A percentile compares a stretch with the other conserved stretches of the same genome.
Evolutionary conservation across 2,797 vertebrate genomes (phyloP).

Genomic region (Poeciliopsis presidionis): DNA sequence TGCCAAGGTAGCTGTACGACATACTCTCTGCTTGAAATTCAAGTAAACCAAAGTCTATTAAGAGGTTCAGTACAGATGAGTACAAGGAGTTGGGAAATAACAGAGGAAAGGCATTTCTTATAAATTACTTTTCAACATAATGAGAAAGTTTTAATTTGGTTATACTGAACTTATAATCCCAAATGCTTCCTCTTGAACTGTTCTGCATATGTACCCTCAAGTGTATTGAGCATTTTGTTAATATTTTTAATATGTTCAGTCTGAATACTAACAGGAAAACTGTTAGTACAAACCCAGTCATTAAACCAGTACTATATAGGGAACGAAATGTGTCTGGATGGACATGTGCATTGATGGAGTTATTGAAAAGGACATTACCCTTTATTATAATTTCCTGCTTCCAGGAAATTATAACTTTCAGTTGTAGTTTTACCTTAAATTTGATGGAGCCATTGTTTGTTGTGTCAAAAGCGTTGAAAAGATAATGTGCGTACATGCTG

Average conservation of each 20-base stretch:
- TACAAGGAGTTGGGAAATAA: not conserved
- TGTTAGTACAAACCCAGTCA: not conserved
- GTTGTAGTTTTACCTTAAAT: slow-evolving; percentile 88
- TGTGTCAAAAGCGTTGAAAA: slow-evolving; percentile 96
- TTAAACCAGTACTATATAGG: not conserved
- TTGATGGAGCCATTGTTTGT: slow-evolving; percentile 95
- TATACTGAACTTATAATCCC: not conserved
- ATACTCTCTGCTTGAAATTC: not conserved
- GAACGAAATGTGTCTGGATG: not conserved
- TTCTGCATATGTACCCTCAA: not conserved
- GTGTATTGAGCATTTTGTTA: not conserved
- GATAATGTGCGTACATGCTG: slow-evolving; percentile 96
- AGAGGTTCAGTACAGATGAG: not conserved
- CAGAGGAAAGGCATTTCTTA: not conserved
- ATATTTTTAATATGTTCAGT: not conserved
- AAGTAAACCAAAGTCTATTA: not conserved
- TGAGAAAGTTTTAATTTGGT: not conserved
- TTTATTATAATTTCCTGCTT: not conserved
- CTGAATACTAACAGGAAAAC: not conserved
- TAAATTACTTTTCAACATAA: not conserved
- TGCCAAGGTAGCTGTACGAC: not conserved
- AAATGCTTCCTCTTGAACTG: not conserved
- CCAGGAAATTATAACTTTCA: no score
- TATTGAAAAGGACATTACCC: not conserved
- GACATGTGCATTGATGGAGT: not conserved